Percentiles rank a stretch among this genome's conserved stretches.
phyloP scores from a whole-genome alignment of 2,113 vertebrate species.

The Ptilorrhoa leucosticta region DNA sequence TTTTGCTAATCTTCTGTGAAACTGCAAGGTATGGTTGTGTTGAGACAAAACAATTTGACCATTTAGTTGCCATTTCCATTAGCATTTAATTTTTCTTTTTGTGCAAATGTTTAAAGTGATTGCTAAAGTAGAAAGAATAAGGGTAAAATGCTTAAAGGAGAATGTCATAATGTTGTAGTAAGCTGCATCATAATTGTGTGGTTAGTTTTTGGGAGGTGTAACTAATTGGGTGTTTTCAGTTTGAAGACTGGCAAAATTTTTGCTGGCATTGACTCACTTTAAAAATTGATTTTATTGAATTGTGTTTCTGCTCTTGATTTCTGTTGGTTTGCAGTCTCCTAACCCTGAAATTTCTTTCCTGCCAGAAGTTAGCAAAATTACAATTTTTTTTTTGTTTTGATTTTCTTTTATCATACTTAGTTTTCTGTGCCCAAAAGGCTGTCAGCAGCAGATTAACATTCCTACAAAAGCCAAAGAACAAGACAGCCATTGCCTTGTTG shows the following conservation, averaged over 20 bases:
- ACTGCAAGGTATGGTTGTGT: not conserved
- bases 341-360: not conserved
- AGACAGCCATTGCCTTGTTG: not conserved
- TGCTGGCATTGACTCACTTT: not conserved
- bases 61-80: not conserved
- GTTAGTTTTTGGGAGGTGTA: not conserved
- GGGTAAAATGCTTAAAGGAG: not conserved
- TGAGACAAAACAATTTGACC: not conserved
- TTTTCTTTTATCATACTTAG: not conserved
- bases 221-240: not conserved
- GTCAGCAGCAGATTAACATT: not conserved
- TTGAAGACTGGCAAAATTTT: not conserved
- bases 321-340: not conserved
- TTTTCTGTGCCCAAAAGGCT: not conserved
- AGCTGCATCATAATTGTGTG: not conserved
- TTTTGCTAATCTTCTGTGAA: not conserved
- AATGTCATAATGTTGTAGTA: not conserved
- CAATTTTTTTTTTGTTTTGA: not conserved
- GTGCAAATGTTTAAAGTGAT: not conserved
- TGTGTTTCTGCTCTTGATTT: not conserved
- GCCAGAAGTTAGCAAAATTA: not conserved
- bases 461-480: not conserved
- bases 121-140: not conserved
- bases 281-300: not conserved
- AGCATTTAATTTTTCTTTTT: not conserved